Evolutionary conservation across 2,113 vertebrate species (phyloP), one percentile per base, ranked within the genome.

Genomic region (Galeopterus variegatus): DNA sequence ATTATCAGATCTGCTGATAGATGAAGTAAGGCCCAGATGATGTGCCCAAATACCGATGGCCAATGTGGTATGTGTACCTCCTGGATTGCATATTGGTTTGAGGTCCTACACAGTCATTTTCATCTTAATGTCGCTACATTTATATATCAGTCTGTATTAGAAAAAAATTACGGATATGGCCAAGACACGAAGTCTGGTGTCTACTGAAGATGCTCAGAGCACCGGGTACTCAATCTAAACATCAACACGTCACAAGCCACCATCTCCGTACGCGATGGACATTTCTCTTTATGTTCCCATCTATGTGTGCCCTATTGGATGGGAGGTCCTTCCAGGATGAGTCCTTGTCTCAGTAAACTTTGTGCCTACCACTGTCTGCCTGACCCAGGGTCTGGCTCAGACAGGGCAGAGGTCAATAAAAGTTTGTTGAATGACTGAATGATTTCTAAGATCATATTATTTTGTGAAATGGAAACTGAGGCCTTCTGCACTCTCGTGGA

Each of bases 381-480:
- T 13, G 75, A 50, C 58, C 54, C 11, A 19, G 14, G 36, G 23
- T 18, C 54, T 84, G 50, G 11, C 50, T 82, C 19, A 26, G 73
- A 75, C 24, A 52, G 26, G n/a, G 41, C 41, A 26, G 6, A 8
- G 64, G 15, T 18, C n/a, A 82, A 18, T 92, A 50, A 93, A 95
- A 62, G 85, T 95, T 72, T 77, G 52, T 67, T 28, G 52, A 94
- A 21, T 60, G 85, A 87, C n/a, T 86, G 23, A 76, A 64, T 26
- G 73, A 77, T 9, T 50, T 70, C 26, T 1, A 9, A 72, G 94
- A 88, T 50, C 1, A 1, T 50, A n/a, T 89, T 31, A n/a, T 76
- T 62, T 79, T 93, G 45, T 60, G 48, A 86, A 94, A 64, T 36
- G 67, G 79, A 94, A 92, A 85, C 17, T 0, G n/a, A 73, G 58